A percentile compares a stretch with the other conserved stretches of the same genome.
These are phyloP conservation scores for Tylochromis polylepis DNA, from an alignment of 2,113 vertebrate genomes.

Conservation along the genomic window DNA sequence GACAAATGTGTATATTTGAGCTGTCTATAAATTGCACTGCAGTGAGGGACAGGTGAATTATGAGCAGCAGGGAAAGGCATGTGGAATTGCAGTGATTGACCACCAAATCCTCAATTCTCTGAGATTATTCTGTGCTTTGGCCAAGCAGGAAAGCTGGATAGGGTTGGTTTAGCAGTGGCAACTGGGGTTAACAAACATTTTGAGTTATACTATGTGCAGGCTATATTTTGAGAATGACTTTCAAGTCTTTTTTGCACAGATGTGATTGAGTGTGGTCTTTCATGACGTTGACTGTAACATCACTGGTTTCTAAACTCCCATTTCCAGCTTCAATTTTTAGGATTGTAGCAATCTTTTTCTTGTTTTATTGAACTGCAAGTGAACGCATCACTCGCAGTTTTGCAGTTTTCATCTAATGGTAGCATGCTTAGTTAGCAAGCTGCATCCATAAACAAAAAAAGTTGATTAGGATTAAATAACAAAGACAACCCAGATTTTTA, in stretches of 20 bases:
- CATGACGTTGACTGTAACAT: neutral
- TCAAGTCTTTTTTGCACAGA: neutral
- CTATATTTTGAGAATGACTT: neutral
- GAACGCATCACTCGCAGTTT: neutral
- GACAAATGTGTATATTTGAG: slow-evolving; percentile 4
- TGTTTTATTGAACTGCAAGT: neutral
- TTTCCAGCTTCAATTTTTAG: neutral
- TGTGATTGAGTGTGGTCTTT: neutral
- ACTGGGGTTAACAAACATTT: neutral
- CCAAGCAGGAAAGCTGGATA: neutral
- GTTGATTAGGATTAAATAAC: neutral
- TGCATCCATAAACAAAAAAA: neutral
- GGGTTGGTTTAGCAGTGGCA: neutral
- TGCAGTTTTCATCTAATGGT: neutral
- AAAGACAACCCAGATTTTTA: neutral
- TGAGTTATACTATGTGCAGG: neutral
- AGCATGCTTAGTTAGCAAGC: neutral
- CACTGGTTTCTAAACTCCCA: neutral
- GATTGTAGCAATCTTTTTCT: neutral
- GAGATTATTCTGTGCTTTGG: neutral
- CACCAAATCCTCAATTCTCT: neutral
- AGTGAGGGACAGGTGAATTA: slow-evolving; percentile 1
- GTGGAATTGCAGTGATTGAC: slow-evolving; percentile 1
- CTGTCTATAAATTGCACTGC: slow-evolving; percentile 36
- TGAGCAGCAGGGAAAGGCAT: neutral